Base-by-base conservation (phyloP, 2,888 invertebrate species). In the Macrophya alboannulata region DNA sequence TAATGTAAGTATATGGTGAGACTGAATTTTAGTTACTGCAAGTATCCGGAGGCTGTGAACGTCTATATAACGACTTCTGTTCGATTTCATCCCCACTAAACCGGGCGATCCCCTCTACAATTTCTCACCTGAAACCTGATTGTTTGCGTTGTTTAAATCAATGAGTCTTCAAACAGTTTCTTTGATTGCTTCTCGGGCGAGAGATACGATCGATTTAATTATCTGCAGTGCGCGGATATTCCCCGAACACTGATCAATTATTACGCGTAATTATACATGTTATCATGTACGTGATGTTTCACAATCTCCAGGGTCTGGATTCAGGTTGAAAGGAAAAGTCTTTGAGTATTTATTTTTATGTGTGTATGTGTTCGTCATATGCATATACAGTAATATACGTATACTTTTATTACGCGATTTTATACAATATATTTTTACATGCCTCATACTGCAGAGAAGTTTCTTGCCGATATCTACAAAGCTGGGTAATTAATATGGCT, bases 41-140 rank as follows among this genome's bases (percentile, higher is more conserved):
- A 51, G 89, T 89, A 90, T 89, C 90, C 90, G 90, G 76, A 87
- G 85, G 85, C 87, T 87, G 88, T 88, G 89, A 88, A 21, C 85
- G 88, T 87, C 92, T 91, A 91, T 92, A 92, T 89, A 77, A 31
- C 51, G 10, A 17, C 15, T 31, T 31, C 76, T 59, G 59, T 37
- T 43, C n/a, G 1, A 43, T 59, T 43, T 81, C 62, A 81, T 62
- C 81, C 81, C 81, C 81, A 43, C 81, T 81, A 43, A 59, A 59
- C 62, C 59, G 25, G 15, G 6, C 0, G n/a, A 40, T 21, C 62
- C 59, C 62, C 62, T 62, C 43, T 45, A n/a, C 81, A 0, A 6
- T 25, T 81, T 77, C 17, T 31, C 77, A 77, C 77, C 77, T 77
- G 55, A 77, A 77, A 55, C 77, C 77, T 31, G 77, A 74, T 74